Base-by-base conservation (phyloP, 64 coral and sea anemone genomes). In the Dendrophyllia cribrosa region DNA sequence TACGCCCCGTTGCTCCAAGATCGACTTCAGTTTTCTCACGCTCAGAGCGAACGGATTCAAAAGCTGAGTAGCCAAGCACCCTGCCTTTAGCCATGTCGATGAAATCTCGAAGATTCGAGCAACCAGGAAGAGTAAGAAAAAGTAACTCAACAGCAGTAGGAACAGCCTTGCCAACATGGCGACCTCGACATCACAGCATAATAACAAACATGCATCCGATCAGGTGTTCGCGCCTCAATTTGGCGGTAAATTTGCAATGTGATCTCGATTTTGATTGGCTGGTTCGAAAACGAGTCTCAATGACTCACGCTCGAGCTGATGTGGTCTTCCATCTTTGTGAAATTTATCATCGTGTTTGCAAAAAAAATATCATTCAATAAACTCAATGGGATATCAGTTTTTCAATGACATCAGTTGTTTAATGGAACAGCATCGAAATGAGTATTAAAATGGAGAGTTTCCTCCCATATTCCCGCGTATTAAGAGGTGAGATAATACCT, bases 21-120 rank as follows among this genome's bases (percentile, higher is more conserved):
- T 94, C 16, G 94, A 86, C 58, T 99, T 99, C 13, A 99, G 70
- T 59, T 93, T 96, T 91, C 88, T 89, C 3, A 99, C 97, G 72
- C 97, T 99, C n/a, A 99, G 85, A 45, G 97, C 79, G 34, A 99
- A 96, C 16, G 97, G 97, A 52, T 96, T 89, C 6, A 99, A 88
- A 7, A 99, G 70, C 79, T 96, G 97, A 20, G 88, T 88, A 3
- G 94, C 97, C 9, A 96, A 62, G 59, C 97, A 99, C 6, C 97
- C 91, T 6, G 94, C 91, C 58, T 96, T 95, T 9, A 99, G 70
- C 97, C 97, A 99, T 45, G 91, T 99, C 52, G 97, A 92, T 13
- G 97, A 93, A 19, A 96, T 62, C 71, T 99, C 97, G 25, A 99
- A 91, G 48, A 96, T 46, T 86, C 91, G 88, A 79, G 94, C 92